phyloP scores from a whole-genome alignment of 2,888 invertebrate species.

The Pterobdella sp. region DNA sequence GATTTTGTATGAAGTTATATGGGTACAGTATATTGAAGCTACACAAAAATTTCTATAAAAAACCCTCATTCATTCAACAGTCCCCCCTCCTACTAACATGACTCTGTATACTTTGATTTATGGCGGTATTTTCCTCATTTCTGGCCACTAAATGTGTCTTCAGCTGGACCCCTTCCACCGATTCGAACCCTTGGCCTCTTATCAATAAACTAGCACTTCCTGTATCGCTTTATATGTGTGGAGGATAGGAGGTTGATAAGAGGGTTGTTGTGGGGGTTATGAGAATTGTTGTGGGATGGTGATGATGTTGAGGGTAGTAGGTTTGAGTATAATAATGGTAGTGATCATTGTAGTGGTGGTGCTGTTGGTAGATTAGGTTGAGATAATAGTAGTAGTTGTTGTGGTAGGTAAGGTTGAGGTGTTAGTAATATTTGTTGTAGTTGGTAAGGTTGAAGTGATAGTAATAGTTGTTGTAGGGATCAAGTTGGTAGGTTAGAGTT shows the following conservation, averaged over 20 bases:
- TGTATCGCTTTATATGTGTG: too few relatives aligned
- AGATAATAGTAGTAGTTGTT: neutral
- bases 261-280: neutral
- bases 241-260: neutral
- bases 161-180: too few relatives aligned
- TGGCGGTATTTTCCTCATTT: too few relatives aligned
- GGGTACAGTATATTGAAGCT: too few relatives aligned
- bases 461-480: neutral
- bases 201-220: too few relatives aligned
- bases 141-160: too few relatives aligned
- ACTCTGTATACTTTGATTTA: too few relatives aligned
- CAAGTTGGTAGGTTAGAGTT: neutral
- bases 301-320: neutral
- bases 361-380: neutral
- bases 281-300: neutral
- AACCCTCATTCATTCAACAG: too few relatives aligned
- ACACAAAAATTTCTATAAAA: too few relatives aligned
- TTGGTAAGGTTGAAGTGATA: neutral
- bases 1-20: too few relatives aligned
- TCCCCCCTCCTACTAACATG: too few relatives aligned
- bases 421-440: neutral
- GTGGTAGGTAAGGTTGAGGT: neutral
- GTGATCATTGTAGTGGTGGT: neutral
- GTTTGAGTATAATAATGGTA: neutral
- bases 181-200: too few relatives aligned